These are phyloP conservation scores for Hippocampus comes DNA, from an alignment of 2,113 vertebrate species.

Conservation along the genomic window DNA sequence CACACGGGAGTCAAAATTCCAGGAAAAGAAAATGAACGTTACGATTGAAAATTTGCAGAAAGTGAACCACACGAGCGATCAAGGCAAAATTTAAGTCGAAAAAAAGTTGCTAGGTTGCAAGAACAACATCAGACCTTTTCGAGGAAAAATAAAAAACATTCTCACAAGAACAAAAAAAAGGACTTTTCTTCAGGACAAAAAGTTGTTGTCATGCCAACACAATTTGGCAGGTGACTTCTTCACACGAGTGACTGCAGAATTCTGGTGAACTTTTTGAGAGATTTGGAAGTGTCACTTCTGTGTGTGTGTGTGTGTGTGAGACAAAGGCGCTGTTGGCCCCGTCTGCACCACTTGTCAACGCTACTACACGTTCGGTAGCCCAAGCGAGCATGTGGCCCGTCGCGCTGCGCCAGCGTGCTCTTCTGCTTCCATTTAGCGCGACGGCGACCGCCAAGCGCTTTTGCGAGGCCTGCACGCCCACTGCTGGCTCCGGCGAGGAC, in stretches of 20 bases:
- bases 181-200: not conserved
- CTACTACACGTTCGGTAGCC: conserved; percentile 66
- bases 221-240: not conserved
- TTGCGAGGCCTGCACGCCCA: conserved; percentile 58
- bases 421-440: conserved; percentile 76
- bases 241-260: not conserved
- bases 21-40: no score
- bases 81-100: not conserved
- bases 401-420: conserved; percentile 62
- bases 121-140: not conserved
- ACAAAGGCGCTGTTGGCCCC: conserved; percentile 68
- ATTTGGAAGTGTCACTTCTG: conserved; percentile 27
- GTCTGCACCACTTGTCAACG: conserved; percentile 68
- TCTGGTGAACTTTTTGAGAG: not conserved
- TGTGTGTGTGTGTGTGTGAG: conserved; percentile 52
- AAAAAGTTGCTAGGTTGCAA: not conserved
- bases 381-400: conserved; percentile 69
- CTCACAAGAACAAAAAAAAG: not conserved
- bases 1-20: no score
- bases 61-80: not conserved
- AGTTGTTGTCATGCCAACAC: not conserved
- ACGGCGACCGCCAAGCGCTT: conserved; percentile 64
- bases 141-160: not conserved
- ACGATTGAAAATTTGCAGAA: no score
- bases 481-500: conserved; percentile 41